Percentiles rank a stretch among this genome's conserved stretches.
Conservation (phyloP, 2,888 invertebrate species). For the Zelleria hepariella region DNA sequence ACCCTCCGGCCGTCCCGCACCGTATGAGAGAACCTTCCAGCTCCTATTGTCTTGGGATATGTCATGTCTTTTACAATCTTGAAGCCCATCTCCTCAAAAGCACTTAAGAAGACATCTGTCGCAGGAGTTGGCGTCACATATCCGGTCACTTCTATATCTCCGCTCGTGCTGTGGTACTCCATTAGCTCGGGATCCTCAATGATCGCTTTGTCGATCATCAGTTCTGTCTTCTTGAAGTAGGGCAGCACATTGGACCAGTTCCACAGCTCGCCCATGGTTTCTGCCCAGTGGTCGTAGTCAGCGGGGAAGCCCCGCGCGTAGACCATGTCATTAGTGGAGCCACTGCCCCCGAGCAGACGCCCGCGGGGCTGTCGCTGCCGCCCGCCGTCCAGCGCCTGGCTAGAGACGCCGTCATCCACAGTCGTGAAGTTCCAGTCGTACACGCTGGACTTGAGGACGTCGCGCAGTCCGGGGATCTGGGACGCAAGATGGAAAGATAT, state of each 20-base stretch:
- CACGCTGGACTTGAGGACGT: slow-evolving; percentile 26
- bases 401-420: slow-evolving; percentile 30
- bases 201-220: slow-evolving; percentile 43
- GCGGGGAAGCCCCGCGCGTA: slow-evolving; percentile 48
- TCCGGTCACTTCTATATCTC: slow-evolving; percentile 49
- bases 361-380: slow-evolving; percentile 46
- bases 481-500: neutral
- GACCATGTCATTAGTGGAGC: slow-evolving; percentile 54
- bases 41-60: slow-evolving; percentile 38
- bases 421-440: slow-evolving; percentile 59
- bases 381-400: slow-evolving; percentile 37
- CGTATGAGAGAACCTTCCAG: slow-evolving; percentile 50
- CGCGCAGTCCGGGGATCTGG: slow-evolving; percentile 44
- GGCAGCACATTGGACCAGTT: slow-evolving; percentile 41
- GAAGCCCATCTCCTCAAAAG: slow-evolving; percentile 43
- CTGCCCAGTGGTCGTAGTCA: slow-evolving; percentile 53
- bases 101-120: slow-evolving; percentile 32
- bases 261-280: slow-evolving; percentile 34
- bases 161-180: slow-evolving; percentile 34
- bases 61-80: slow-evolving; percentile 50
- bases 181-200: slow-evolving; percentile 32
- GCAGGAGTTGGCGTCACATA: slow-evolving; percentile 20
- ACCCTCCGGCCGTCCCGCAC: slow-evolving; percentile 38
- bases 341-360: slow-evolving; percentile 49
- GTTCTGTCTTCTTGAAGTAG: slow-evolving; percentile 51